A percentile compares a stretch with the other conserved stretches of the same genome.
Evolutionary conservation across 2,888 invertebrate genomes (phyloP).

Genomic region (Tricholauxania praeusta): DNA sequence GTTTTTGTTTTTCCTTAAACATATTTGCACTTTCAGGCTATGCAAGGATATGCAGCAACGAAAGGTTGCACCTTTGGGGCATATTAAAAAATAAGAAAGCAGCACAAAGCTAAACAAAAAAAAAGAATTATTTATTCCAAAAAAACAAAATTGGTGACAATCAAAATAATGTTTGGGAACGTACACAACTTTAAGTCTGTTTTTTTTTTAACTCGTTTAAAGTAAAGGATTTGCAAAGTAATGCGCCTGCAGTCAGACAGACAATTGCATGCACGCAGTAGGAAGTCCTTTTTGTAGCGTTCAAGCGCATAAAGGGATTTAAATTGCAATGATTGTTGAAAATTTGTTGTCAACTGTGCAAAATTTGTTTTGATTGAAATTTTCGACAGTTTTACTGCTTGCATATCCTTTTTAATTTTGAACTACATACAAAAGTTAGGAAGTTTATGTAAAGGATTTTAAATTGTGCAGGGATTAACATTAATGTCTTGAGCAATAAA

Average conservation of each 20-base stretch:
- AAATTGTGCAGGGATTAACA: no score
- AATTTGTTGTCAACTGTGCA: conserved; percentile 19
- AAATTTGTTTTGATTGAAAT: conserved; percentile 31
- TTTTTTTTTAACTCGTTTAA: no score
- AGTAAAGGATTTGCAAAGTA: no score
- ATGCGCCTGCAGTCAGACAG: no score
- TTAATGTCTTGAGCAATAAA: no score
- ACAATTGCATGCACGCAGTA: neutral
- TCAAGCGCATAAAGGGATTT: conserved; percentile 22
- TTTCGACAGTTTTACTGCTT: conserved; percentile 17
- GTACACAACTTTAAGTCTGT: no score
- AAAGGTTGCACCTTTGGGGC: conserved; percentile 19
- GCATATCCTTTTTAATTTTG: neutral
- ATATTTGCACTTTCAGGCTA: neutral
- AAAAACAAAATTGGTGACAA: neutral
- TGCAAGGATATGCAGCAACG: neutral
- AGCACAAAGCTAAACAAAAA: no score
- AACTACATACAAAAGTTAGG: no score
- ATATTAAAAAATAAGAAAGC: neutral
- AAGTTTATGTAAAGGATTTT: no score
- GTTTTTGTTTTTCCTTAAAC: neutral
- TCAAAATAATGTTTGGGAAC: no score
- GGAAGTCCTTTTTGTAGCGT: conserved; percentile 5
- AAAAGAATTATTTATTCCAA: no score
- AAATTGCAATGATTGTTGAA: conserved; percentile 11